phyloP scores from a whole-genome alignment of 2,797 vertebrate species.

The Pseudochirops corinnae region DNA sequence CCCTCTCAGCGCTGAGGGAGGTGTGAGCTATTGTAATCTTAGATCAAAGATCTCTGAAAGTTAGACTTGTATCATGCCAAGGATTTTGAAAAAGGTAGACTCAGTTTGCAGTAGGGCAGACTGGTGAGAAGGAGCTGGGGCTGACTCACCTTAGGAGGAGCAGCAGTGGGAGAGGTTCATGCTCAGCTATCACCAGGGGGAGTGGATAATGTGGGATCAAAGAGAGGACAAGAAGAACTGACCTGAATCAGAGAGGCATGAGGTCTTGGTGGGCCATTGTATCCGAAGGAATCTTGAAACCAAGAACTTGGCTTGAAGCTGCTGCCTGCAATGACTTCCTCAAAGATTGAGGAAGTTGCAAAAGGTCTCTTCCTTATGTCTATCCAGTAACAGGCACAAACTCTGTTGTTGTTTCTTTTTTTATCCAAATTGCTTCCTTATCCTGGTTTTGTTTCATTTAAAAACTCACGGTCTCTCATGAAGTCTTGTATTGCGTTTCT shows the following conservation, averaged over 20 bases:
- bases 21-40: not conserved
- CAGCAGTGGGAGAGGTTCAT: not conserved
- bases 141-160: not conserved
- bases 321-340: not conserved
- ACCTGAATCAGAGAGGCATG: not conserved
- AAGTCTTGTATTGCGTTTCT: not conserved
- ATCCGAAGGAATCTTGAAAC: not conserved
- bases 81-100: not conserved
- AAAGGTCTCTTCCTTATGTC: not conserved
- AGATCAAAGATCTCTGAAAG: not conserved
- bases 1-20: not conserved
- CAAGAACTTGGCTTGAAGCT: not conserved
- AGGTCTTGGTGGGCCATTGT: not conserved
- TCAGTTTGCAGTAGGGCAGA: not conserved
- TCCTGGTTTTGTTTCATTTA: not conserved
- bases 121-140: not conserved
- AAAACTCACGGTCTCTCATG: not conserved
- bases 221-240: not conserved
- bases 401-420: not conserved
- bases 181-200: not conserved
- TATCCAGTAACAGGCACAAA: not conserved
- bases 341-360: no score
- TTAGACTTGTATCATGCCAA: not conserved
- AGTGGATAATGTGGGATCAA: not conserved
- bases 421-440: not conserved